Percentiles rank a stretch among this genome's conserved stretches.
These are phyloP conservation scores for Sarcophaga variegata DNA, from an alignment of 2,888 invertebrate genomes.

Conservation along the genomic window DNA sequence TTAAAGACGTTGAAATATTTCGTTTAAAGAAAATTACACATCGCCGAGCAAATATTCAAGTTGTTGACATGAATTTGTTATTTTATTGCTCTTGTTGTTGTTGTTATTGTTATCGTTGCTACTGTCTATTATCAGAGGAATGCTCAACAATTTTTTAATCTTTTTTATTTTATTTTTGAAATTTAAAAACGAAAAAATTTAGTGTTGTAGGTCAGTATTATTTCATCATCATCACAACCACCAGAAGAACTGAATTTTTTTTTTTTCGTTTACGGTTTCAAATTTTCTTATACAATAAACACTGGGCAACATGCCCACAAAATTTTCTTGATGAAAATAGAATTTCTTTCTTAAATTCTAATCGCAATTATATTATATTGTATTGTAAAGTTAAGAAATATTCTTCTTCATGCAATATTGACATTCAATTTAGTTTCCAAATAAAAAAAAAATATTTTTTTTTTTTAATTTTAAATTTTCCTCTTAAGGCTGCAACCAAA, in stretches of 20 bases:
- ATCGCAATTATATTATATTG: too few relatives aligned
- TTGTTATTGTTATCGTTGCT: neutral
- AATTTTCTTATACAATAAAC: too few relatives aligned
- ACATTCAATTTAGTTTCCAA: neutral
- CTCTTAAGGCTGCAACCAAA: neutral
- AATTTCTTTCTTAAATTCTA: neutral
- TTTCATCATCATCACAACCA: neutral
- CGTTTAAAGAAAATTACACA: conserved; percentile 35
- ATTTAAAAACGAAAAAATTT: conserved; percentile 19
- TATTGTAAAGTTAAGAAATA: too few relatives aligned
- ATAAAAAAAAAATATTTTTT: neutral
- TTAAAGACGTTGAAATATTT: neutral
- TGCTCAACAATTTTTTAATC: neutral
- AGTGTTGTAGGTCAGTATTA: conserved; percentile 66
- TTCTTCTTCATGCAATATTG: neutral
- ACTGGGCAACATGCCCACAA: neutral
- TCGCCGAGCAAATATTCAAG: conserved; percentile 6
- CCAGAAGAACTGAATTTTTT: neutral
- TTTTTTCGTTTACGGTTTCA: neutral
- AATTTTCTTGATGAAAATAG: neutral
- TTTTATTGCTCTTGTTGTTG: neutral
- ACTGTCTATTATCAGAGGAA: neutral
- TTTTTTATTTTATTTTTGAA: neutral
- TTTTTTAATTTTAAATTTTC: neutral
- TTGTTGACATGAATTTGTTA: conserved; percentile 40